These are phyloP conservation scores for Rostratula benghalensis DNA, from an alignment of 2,113 vertebrate genomes.

Conservation along the genomic window DNA sequence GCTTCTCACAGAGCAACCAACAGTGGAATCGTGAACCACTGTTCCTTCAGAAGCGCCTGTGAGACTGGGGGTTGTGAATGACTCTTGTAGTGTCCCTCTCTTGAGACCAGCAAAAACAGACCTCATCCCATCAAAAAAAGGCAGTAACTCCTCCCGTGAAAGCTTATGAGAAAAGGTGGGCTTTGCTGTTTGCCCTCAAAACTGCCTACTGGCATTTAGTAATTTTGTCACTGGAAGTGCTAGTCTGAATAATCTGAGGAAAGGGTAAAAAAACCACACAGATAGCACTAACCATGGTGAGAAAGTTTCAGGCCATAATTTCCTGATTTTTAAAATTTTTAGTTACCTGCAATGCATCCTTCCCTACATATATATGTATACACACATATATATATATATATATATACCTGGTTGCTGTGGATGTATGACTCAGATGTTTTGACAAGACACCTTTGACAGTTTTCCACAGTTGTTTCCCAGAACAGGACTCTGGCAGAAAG, in stretches of 20 bases:
- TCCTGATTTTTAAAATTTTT: neutral
- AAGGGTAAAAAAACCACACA: neutral
- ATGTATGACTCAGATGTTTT: neutral
- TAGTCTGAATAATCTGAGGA: neutral
- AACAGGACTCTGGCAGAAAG: neutral
- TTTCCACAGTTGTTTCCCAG: neutral
- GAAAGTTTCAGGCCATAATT: neutral
- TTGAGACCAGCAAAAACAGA: neutral
- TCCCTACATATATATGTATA: no score
- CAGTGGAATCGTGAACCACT: fast-evolving
- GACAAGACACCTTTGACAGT: neutral
- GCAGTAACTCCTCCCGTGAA: no score
- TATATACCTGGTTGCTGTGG: neutral
- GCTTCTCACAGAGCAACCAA: neutral
- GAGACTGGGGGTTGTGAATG: neutral
- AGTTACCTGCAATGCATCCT: neutral
- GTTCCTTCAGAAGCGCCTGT: neutral
- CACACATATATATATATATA: no score
- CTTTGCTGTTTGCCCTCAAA: neutral
- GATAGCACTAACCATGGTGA: neutral
- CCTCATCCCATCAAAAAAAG: no score
- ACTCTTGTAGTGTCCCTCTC: neutral
- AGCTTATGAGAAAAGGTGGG: neutral
- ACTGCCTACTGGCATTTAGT: neutral
- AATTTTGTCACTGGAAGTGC: neutral